phyloP scores from a whole-genome alignment of 2,113 vertebrate species.

The Thymallus thymallus region DNA sequence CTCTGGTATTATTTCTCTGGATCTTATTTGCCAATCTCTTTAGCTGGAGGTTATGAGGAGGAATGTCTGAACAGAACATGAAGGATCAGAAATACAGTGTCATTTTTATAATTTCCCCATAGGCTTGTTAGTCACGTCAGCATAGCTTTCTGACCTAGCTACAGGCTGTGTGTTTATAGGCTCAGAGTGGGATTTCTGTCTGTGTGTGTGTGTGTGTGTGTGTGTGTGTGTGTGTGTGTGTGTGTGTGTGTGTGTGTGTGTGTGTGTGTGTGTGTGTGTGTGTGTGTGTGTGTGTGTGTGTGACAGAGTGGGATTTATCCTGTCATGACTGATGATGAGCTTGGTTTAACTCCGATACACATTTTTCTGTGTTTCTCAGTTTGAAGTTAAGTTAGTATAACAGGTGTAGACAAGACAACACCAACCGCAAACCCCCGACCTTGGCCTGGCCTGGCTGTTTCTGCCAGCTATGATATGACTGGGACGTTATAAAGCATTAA shows the following conservation, averaged over 20 bases:
- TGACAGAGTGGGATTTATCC: slow-evolving; percentile 27
- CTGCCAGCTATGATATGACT: slow-evolving; percentile 38
- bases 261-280: too few relatives aligned
- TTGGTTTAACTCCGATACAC: slow-evolving; percentile 1
- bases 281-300: slow-evolving; percentile 1
- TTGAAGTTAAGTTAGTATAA: not conserved
- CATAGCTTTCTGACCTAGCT: slow-evolving; percentile 12
- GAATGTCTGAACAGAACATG: slow-evolving; percentile 6
- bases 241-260: too few relatives aligned
- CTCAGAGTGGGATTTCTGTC: slow-evolving; percentile 17
- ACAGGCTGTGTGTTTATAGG: not conserved
- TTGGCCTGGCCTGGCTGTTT: not conserved
- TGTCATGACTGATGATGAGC: slow-evolving; percentile 24
- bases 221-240: too few relatives aligned
- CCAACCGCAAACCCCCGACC: slow-evolving; percentile 27
- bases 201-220: too few relatives aligned
- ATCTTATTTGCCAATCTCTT: not conserved
- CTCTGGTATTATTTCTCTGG: slow-evolving; percentile 17
- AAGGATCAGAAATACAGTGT: slow-evolving; percentile 3
- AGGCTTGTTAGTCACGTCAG: slow-evolving; percentile 13
- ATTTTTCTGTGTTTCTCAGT: not conserved
- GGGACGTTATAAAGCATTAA: slow-evolving; percentile 48
- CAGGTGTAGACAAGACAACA: slow-evolving; percentile 31
- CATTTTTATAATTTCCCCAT: slow-evolving; percentile 18
- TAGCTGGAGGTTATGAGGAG: slow-evolving; percentile 9